Evolutionary conservation across 2,113 vertebrate species (phyloP).

Genomic region (Mionectes macconnelli): DNA sequence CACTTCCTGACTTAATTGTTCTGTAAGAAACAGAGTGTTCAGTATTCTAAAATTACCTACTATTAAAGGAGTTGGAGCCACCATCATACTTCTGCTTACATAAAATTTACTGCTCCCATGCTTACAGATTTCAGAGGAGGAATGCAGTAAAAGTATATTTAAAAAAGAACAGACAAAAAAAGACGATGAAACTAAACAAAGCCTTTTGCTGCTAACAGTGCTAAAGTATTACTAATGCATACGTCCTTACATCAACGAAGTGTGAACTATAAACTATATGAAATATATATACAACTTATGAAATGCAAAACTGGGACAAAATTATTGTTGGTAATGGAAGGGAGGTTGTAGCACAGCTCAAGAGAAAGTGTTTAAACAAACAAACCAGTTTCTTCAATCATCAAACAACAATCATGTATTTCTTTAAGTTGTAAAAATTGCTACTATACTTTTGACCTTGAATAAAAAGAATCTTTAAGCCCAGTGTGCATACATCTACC

Average conservation of each 20-base stretch:
- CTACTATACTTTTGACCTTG: neutral
- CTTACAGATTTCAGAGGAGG: neutral
- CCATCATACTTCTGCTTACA: neutral
- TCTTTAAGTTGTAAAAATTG: neutral
- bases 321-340: neutral
- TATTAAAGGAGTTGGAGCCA: neutral
- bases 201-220: neutral
- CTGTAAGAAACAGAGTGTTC: neutral
- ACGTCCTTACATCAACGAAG: neutral
- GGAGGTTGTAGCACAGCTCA: neutral
- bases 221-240: neutral
- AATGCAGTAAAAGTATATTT: neutral
- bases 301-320: neutral
- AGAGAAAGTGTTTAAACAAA: neutral
- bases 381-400: neutral
- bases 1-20: neutral
- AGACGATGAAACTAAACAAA: fast-evolving
- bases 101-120: neutral
- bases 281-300: neutral
- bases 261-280: neutral
- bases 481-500: neutral
- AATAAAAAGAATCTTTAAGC: neutral
- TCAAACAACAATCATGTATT: neutral
- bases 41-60: neutral
- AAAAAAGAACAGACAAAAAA: neutral